A percentile compares a stretch with the other conserved stretches of the same genome.
Evolutionary conservation across 64 coral and sea anemone genomes (phyloP).

Genomic region (Pachyseris speciosa): DNA sequence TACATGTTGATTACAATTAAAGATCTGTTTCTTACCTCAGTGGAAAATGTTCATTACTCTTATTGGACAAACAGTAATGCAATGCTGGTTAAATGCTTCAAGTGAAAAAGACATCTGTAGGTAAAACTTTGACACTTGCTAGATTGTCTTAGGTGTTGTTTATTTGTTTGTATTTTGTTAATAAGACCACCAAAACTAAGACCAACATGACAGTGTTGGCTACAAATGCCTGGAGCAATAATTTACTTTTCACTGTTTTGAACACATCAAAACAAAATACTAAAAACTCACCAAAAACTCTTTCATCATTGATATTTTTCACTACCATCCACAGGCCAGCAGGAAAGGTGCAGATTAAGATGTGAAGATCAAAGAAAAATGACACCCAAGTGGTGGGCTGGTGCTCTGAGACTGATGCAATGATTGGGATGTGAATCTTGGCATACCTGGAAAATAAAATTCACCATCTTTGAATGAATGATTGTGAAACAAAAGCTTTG

Average conservation of each 20-base stretch:
- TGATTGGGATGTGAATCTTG: conserved; percentile 99
- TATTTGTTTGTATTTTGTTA: too few species aligned
- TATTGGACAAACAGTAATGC: too few species aligned
- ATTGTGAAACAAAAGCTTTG: not conserved
- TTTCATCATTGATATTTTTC: conserved; percentile 97
- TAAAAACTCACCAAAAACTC: conserved; percentile 88
- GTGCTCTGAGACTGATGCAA: conserved; percentile 98
- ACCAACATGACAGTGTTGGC: too few species aligned
- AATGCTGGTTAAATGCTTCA: too few species aligned
- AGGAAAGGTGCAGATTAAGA: conserved; percentile 95
- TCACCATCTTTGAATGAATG: not conserved
- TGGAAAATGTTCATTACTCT: too few species aligned
- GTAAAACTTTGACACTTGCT: too few species aligned
- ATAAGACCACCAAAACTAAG: too few species aligned
- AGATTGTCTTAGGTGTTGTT: too few species aligned
- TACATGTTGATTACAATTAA: too few species aligned
- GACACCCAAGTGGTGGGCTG: conserved; percentile 99
- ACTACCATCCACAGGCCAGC: conserved; percentile 99
- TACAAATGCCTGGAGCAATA: not conserved
- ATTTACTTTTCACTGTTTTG: too few species aligned
- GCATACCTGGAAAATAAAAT: conserved; percentile 75
- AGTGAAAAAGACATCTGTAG: too few species aligned
- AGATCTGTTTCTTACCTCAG: too few species aligned
- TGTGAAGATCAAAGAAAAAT: conserved; percentile 98
- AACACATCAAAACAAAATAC: not conserved